Percentiles rank a stretch among this genome's conserved stretches.
Evolutionary conservation across 2,113 vertebrate species (phyloP).

Genomic region (Danio rerio): DNA sequence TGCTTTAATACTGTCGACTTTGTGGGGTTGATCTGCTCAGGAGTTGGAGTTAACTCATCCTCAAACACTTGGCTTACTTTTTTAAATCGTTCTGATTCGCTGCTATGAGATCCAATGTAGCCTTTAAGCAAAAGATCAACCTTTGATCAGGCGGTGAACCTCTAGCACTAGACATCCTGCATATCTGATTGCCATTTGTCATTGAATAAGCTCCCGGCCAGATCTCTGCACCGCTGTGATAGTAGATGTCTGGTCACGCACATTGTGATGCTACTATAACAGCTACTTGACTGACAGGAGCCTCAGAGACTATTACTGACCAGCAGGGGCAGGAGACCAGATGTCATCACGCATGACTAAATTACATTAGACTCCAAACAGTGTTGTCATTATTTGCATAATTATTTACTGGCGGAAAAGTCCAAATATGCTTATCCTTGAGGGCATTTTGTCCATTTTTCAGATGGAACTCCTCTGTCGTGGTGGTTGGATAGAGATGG

Average conservation of each 20-base stretch:
- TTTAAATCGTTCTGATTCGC: constrained; percentile 14
- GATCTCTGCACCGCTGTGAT: constrained; percentile 17
- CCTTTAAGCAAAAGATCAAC: constrained; percentile 45
- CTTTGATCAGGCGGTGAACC: constrained; percentile 42
- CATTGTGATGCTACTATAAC: neutral
- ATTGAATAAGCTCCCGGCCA: neutral
- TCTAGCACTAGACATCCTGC: constrained; percentile 39
- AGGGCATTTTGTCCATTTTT: constrained; percentile 36
- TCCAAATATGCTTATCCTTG: neutral
- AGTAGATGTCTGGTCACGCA: constrained; percentile 26
- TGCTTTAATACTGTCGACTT: constrained; percentile 26
- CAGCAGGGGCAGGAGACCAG: constrained; percentile 19
- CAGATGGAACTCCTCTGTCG: constrained; percentile 90
- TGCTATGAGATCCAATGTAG: constrained; percentile 22
- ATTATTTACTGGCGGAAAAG: constrained; percentile 2
- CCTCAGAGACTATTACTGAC: constrained; percentile 10
- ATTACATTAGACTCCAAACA: constrained; percentile 21
- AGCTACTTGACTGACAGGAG: constrained; percentile 36
- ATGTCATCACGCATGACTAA: constrained; percentile 30
- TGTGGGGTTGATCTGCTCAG: neutral
- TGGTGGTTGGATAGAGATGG: constrained; percentile 93
- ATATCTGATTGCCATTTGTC: constrained; percentile 34
- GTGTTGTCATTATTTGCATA: constrained; percentile 8
- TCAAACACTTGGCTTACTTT: constrained; percentile 11
- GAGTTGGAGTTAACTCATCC: constrained; percentile 13